These are phyloP conservation scores for Salarias fasciatus DNA, from an alignment of 2,797 vertebrate genomes.

Conservation along the genomic window DNA sequence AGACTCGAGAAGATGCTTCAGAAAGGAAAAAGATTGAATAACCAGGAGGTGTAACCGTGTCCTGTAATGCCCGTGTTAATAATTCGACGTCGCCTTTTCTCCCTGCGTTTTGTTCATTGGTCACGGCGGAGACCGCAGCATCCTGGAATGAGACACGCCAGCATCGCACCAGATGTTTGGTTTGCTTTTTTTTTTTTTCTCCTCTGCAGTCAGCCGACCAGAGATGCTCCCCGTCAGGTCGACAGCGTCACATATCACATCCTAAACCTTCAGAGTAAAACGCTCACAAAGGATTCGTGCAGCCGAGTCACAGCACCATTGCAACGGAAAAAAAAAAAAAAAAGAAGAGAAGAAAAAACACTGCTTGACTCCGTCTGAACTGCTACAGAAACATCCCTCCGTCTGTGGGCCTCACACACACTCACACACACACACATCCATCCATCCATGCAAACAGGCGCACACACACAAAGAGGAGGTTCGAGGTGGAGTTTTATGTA, in stretches of 20 bases:
- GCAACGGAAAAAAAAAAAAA: conserved; percentile 34
- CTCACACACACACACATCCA: conserved; percentile 10
- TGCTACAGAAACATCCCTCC: conserved; percentile 53
- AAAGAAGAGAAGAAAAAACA: conserved; percentile 25
- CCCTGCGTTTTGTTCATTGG: conserved; percentile 55
- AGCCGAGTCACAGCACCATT: conserved; percentile 30
- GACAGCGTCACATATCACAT: conserved; percentile 29
- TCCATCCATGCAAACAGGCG: too few species aligned
- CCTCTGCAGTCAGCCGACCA: too few species aligned
- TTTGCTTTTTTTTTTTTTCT: too few species aligned
- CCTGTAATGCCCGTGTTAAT: conserved; percentile 57
- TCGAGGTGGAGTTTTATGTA: conserved; percentile 47
- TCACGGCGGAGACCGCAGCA: conserved; percentile 50
- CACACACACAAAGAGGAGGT: conserved; percentile 32
- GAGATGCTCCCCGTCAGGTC: conserved; percentile 31
- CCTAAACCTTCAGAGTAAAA: conserved; percentile 49
- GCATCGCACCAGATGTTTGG: conserved; percentile 40
- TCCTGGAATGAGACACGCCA: conserved; percentile 70
- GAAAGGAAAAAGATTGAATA: conserved; percentile 11
- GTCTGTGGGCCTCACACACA: conserved; percentile 14
- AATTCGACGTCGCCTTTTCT: conserved; percentile 15
- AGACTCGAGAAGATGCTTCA: conserved; percentile 13
- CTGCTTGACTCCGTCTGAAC: conserved; percentile 34
- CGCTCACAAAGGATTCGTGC: conserved; percentile 34
- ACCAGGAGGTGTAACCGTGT: conserved; percentile 30